Base-by-base conservation (phyloP, 2,888 invertebrate genomes). In the Pterostichus madidus region DNA sequence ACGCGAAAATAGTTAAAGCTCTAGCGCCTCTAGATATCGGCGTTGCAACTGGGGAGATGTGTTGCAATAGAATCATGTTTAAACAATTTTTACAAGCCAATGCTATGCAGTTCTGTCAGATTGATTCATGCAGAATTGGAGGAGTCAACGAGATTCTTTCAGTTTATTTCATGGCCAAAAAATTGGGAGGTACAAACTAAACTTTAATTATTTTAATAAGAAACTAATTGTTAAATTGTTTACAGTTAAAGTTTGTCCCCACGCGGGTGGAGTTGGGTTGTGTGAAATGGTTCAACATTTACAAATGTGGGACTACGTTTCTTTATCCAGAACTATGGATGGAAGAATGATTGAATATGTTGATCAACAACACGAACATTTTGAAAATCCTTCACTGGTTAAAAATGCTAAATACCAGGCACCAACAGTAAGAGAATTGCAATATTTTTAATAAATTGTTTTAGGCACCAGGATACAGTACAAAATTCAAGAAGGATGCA, bases 271-370 rank as follows among this genome's bases (percentile, higher is more conserved):
- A 6, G 95, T 98, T 8, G 98, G 97, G 2, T 92, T 98, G 2
- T 98, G 98, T 87, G 98, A 98, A 91, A 95, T 97, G 94, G 97
- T 98, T 1, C 97, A 97, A 86, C 98, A 98, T 90, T 91, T 98
- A 61, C 96, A 97, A 89, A 94, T 95, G 90, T 97, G 97, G 95
- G 97, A 98, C 90, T 97, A 93, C 90, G 92, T 95, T 2, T 92
- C 93, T 77, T 89, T 97, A 24, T 94, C 96, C 8, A 94, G 93
- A 7, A 93, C 94, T 6, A 93, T 92, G 88, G 92, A 95, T 75
- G 94, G 93, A 56, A 92, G 96, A 61, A 92, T 96, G 87, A 93
- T 96, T 39, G 98, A 98, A 89, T 97, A 94, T 89, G 95, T 97
- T 8, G 97, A 97, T 89, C 97, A 98, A 87, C 95, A 97, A 85